Conservation (phyloP, 2,797 vertebrate species). For the Pteronotus mesoamericanus region DNA sequence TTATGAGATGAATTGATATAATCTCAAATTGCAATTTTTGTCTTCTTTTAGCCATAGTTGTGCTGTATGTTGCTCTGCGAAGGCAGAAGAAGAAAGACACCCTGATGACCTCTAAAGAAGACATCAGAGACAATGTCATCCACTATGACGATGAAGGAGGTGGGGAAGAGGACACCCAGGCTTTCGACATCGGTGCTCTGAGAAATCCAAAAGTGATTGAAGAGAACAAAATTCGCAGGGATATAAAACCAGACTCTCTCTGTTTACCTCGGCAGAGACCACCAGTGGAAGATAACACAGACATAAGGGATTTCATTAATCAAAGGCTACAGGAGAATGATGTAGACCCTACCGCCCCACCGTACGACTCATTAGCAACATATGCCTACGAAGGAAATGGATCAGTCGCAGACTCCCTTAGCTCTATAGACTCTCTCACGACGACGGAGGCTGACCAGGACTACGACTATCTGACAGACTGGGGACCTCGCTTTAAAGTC, state of each 20-base stretch:
- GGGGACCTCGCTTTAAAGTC: conserved; percentile 97
- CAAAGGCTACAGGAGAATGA: conserved; percentile 94
- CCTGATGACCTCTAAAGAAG: conserved; percentile 98
- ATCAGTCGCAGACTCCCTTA: conserved; percentile 95
- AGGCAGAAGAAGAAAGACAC: conserved; percentile 97
- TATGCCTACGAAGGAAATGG: conserved; percentile 97
- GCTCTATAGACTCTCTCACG: conserved; percentile 92
- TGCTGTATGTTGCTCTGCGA: conserved; percentile 93
- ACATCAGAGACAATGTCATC: conserved; percentile 97
- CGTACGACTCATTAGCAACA: conserved; percentile 96
- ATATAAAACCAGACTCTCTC: conserved; percentile 92
- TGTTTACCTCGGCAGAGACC: conserved; percentile 80
- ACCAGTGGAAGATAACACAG: conserved; percentile 87
- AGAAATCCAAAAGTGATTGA: conserved; percentile 95
- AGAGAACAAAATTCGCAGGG: conserved; percentile 92
- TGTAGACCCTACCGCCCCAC: conserved; percentile 90
- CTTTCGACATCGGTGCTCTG: conserved; percentile 97
- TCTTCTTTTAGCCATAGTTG: conserved; percentile 90
- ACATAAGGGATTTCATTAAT: conserved; percentile 95
- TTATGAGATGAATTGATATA: not conserved
- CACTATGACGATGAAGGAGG: conserved; percentile 99
- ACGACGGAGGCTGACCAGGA: conserved; percentile 90
- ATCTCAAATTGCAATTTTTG: conserved; percentile 27
- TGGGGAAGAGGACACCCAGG: conserved; percentile 97
- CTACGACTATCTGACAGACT: conserved; percentile 94